These are phyloP conservation scores for Drosophila greeni DNA, from an alignment of 2,888 invertebrate species.

Conservation along the genomic window DNA sequence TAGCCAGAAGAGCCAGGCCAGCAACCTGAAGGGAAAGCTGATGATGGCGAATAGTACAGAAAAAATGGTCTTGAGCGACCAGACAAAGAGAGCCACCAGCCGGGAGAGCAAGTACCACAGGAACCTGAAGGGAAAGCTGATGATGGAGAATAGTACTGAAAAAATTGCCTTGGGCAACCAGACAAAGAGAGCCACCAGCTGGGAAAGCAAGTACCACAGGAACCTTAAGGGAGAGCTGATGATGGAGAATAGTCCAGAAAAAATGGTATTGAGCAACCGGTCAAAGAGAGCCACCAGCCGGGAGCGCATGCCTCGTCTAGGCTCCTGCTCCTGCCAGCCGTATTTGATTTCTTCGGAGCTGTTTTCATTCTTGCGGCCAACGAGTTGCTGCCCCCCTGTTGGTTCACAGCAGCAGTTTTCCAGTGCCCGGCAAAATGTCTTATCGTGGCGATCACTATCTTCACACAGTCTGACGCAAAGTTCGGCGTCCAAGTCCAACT, in stretches of 20 bases:
- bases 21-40: too few species aligned
- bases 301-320: not conserved
- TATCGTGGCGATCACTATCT: not conserved
- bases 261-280: not conserved
- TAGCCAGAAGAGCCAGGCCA: not conserved
- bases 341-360: not conserved
- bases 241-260: not conserved
- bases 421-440: not conserved
- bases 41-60: too few species aligned
- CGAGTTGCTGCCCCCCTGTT: not conserved
- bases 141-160: not conserved
- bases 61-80: not conserved
- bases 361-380: not conserved
- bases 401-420: not conserved
- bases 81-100: not conserved
- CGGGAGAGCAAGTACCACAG: not conserved
- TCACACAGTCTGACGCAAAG: not conserved
- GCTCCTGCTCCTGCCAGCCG: not conserved
- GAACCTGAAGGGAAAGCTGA: not conserved
- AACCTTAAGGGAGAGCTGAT: not conserved
- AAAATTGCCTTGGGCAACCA: not conserved
- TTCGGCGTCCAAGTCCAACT: not conserved
- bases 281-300: not conserved
- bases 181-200: not conserved
- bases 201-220: not conserved